Evolutionary conservation across 2,113 vertebrate species (phyloP).

Genomic region (Seriola aureovittata): DNA sequence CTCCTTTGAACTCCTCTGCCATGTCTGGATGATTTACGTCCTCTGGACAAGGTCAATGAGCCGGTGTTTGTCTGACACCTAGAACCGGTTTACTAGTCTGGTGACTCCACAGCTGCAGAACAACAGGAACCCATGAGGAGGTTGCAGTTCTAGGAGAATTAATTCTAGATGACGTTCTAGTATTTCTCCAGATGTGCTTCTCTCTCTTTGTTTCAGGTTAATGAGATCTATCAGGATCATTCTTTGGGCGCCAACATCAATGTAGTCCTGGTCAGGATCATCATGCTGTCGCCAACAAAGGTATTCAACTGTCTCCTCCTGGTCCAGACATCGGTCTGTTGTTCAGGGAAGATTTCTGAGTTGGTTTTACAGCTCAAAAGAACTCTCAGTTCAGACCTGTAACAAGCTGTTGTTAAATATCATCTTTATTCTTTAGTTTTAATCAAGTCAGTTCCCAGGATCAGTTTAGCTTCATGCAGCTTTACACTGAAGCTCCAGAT

Average conservation of each 20-base stretch:
- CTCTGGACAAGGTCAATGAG: background rate
- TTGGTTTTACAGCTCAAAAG: background rate
- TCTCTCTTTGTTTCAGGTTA: conserved; percentile 86
- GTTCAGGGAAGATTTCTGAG: background rate
- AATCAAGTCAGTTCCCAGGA: too few species aligned
- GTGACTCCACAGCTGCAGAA: background rate
- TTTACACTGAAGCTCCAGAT: too few species aligned
- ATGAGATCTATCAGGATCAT: conserved; percentile 96
- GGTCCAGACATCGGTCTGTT: background rate
- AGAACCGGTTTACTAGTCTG: background rate
- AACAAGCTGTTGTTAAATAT: too few species aligned
- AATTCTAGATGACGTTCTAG: background rate
- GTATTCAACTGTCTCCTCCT: conserved; percentile 75
- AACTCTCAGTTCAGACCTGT: too few species aligned
- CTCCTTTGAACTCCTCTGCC: too few species aligned
- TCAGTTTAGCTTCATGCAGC: background rate
- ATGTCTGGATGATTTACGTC: background rate
- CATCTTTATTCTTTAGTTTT: too few species aligned
- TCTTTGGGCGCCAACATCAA: conserved; percentile 96
- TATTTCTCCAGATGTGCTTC: background rate
- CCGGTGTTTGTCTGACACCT: background rate
- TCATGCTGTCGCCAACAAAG: conserved; percentile 90
- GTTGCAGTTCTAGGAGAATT: background rate
- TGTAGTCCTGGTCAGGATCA: conserved; percentile 91
- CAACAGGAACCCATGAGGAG: background rate